Base-by-base conservation (phyloP, 2,888 invertebrate species). In the Mechanitis messenoides region DNA sequence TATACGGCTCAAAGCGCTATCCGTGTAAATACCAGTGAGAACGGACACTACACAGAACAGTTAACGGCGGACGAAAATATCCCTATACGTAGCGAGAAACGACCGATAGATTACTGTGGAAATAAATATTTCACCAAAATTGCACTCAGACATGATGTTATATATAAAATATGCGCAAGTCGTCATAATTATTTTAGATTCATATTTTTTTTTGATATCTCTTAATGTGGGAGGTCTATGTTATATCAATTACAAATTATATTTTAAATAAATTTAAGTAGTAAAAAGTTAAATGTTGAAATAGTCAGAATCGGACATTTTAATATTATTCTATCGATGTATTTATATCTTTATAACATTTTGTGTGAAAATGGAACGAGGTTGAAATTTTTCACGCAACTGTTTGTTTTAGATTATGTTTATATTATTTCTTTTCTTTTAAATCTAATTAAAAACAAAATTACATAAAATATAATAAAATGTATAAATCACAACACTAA, bases 51-150 rank as follows among this genome's bases (percentile, higher is more conserved):
- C 78, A 80, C 88, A 89, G 87, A 80, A 76, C 72, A 73, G 74
- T 73, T 75, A 83, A 77, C 79, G 77, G 79, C 77, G 80, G 83
- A 83, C 87, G 72, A 81, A 87, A 88, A 88, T 89, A 89, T 81
- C 85, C 72, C 83, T 80, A 79, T 81, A 83, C 82, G 83, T 73
- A 78, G 77, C 71, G 70, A 72, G 74, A 71, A 79, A 69, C 71
- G 70, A 76, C 69, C 71, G 69, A 74, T 75, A 75, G 77, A 80
- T 75, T 71, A 62, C 58, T 60, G 65, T 70, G 65, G 64, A 66
- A 73, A 72, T 73, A 71, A 71, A 68, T 71, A 45, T 53, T 50
- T 55, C 12, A 47, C 54, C 59, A 60, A 53, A 56, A 59, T 1
- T 56, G 45, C 45, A 31, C 50, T 31, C 11, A 50, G 50, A 42